phyloP scores from a whole-genome alignment of 92 coral and sea anemone genomes.

The Epizoanthus illoricatus region DNA sequence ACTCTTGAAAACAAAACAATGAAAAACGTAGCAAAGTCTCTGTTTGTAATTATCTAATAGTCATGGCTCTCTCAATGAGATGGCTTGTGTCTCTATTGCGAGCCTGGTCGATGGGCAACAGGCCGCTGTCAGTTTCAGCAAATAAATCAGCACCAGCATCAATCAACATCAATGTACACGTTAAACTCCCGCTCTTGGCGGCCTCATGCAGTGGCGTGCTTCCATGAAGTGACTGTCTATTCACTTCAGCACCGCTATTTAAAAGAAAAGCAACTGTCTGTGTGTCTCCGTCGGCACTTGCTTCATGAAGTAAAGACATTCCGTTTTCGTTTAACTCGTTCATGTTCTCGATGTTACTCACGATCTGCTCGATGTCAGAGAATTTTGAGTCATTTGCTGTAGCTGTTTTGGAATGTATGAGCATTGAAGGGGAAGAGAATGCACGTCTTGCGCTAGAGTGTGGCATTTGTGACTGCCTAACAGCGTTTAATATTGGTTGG shows the following conservation, averaged over 20 bases:
- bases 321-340: slow-evolving; percentile 80
- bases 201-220: slow-evolving; percentile 97
- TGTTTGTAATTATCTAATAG: slow-evolving; percentile 55
- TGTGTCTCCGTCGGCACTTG: slow-evolving; percentile 76
- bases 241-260: slow-evolving; percentile 89
- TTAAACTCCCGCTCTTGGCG: slow-evolving; percentile 65
- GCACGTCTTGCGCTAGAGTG: slow-evolving; percentile 25
- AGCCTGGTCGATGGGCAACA: slow-evolving; percentile 83
- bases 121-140: slow-evolving; percentile 87
- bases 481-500: background rate
- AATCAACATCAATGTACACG: slow-evolving; percentile 65
- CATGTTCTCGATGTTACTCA: slow-evolving; percentile 53
- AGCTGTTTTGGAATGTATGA: background rate
- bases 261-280: slow-evolving; percentile 66
- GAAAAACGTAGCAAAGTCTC: background rate
- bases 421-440: slow-evolving; percentile 17
- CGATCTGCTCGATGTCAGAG: slow-evolving; percentile 41
- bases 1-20: background rate
- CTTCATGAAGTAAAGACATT: slow-evolving; percentile 83
- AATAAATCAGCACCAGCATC: slow-evolving; percentile 90
- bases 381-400: slow-evolving; percentile 18
- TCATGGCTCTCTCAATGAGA: slow-evolving; percentile 79
- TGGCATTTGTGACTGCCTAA: slow-evolving; percentile 28
- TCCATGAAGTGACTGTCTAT: slow-evolving; percentile 88
- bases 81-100: slow-evolving; percentile 51